phyloP scores from a whole-genome alignment of 2,113 vertebrate genomes.

The Peromyscus maniculatus region DNA sequence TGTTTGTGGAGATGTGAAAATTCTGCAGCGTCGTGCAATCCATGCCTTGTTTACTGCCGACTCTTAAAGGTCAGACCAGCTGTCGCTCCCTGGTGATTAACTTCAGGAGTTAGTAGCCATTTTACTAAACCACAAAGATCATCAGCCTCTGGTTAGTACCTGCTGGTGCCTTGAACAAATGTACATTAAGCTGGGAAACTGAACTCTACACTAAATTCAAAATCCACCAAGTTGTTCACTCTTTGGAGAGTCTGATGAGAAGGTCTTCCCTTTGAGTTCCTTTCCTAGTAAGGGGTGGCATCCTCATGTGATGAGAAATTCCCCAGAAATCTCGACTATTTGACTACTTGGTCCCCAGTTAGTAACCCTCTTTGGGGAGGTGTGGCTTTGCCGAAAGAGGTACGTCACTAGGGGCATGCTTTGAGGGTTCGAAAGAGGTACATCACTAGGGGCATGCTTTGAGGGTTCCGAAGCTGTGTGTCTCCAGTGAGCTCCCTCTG shows the following conservation, averaged over 20 bases:
- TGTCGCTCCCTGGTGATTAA: neutral
- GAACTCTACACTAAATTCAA: neutral
- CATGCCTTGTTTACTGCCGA: neutral
- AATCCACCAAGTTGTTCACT: neutral
- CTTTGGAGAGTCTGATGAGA: neutral
- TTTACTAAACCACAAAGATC: neutral
- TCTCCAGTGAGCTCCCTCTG: neutral
- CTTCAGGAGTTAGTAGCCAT: neutral
- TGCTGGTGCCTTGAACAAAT: neutral
- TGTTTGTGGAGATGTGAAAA: neutral
- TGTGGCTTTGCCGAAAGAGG: neutral
- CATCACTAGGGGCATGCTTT: neutral
- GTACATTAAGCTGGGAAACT: neutral
- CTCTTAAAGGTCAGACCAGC: neutral
- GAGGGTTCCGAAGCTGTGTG: neutral
- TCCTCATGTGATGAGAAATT: neutral
- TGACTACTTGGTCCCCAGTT: neutral
- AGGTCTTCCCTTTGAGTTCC: neutral
- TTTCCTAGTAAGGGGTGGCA: neutral
- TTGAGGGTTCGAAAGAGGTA: neutral
- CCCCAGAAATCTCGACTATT: neutral
- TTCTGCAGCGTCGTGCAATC: neutral
- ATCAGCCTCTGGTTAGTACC: neutral
- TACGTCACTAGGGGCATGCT: neutral
- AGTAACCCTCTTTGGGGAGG: neutral